Evolutionary conservation across 2,113 vertebrate genomes (phyloP).

Genomic region (Urocolius indicus): DNA sequence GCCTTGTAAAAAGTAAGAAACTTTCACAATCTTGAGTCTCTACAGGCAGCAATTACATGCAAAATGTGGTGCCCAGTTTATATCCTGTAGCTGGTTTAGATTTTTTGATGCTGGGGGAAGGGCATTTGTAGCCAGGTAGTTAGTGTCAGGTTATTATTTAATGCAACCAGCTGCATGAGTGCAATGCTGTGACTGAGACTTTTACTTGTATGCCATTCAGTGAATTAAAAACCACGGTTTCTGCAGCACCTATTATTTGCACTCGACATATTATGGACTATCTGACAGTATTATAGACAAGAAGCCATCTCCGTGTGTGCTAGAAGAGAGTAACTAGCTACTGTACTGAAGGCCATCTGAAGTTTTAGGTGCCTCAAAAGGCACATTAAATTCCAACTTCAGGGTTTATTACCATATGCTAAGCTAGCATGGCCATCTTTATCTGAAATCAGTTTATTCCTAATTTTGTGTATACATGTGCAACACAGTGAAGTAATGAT

Average conservation of each 20-base stretch:
- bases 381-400: background rate
- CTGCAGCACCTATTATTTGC: background rate
- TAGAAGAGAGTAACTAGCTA: background rate
- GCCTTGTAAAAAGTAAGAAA: slow-evolving; percentile 17
- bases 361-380: slow-evolving; percentile 5
- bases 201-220: background rate
- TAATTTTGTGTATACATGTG: background rate
- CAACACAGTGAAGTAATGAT: background rate
- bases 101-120: background rate
- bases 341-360: background rate
- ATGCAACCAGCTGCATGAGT: background rate
- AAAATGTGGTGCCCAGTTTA: background rate
- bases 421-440: background rate
- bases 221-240: background rate
- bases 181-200: background rate
- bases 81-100: background rate
- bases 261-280: background rate
- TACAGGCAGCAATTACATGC: background rate
- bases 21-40: background rate
- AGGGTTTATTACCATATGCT: background rate
- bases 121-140: background rate
- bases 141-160: slow-evolving; percentile 19
- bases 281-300: background rate
- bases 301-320: background rate
- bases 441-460: background rate